These are phyloP conservation scores for Proterorhinus semilunaris DNA, from an alignment of 2,113 vertebrate genomes.

Conservation along the genomic window DNA sequence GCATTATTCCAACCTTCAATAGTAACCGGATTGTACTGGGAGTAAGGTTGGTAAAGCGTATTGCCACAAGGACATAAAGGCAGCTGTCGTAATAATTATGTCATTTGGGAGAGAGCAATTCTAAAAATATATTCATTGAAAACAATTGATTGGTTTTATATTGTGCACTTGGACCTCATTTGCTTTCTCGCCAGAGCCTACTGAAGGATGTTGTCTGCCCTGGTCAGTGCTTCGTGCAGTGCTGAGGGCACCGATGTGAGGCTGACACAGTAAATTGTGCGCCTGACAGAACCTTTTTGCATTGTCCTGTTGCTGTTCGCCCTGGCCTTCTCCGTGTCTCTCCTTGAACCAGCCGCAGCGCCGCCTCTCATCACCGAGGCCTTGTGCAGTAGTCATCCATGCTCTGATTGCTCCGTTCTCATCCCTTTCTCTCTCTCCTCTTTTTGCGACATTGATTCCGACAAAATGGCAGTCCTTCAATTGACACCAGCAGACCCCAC, in stretches of 20 bases:
- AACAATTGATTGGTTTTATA: no score
- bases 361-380: slow-evolving; percentile 54
- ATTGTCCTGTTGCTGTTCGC: slow-evolving; percentile 51
- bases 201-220: background rate
- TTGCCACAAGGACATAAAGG: no score
- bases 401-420: slow-evolving; percentile 19
- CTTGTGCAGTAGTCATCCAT: slow-evolving; percentile 39
- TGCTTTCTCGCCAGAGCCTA: background rate
- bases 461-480: slow-evolving; percentile 44
- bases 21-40: no score
- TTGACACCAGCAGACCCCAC: slow-evolving; percentile 29
- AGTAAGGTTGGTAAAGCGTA: no score
- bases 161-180: no score
- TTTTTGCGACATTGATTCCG: slow-evolving; percentile 31
- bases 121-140: no score
- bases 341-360: slow-evolving; percentile 61
- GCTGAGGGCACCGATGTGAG: slow-evolving; percentile 39
- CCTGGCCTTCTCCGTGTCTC: slow-evolving; percentile 35
- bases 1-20: no score
- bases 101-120: no score
- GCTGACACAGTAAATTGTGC: slow-evolving; percentile 63
- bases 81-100: no score
- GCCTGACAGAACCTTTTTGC: slow-evolving; percentile 56
- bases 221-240: slow-evolving; percentile 10
- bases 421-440: slow-evolving; percentile 22